Conservation (phyloP, 2,888 invertebrate genomes). For the Parnassius smintheus region DNA sequence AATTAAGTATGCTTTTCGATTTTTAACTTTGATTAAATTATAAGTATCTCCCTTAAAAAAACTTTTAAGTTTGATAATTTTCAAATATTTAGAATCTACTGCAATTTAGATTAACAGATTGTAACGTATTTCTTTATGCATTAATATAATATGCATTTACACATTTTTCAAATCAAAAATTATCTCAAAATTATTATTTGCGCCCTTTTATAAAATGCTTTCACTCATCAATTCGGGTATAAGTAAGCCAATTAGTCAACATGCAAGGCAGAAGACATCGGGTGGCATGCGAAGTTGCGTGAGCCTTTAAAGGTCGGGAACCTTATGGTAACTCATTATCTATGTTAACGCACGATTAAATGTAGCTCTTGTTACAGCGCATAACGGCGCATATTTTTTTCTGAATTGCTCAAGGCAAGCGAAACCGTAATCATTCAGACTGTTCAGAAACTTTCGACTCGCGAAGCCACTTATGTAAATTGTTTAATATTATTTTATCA, state of each 20-base stretch:
- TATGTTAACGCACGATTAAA: constrained; percentile 28
- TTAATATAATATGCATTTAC: too few relatives aligned
- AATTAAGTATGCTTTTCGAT: too few relatives aligned
- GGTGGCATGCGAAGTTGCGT: constrained; percentile 55
- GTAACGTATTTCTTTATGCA: too few relatives aligned
- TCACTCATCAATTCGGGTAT: constrained; percentile 46
- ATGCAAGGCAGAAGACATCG: constrained; percentile 47
- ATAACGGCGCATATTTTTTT: constrained; percentile 7
- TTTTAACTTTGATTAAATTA: too few relatives aligned
- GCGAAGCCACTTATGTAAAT: constrained; percentile 24
- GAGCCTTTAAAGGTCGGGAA: constrained; percentile 46
- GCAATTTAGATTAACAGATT: too few relatives aligned
- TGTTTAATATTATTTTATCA: constrained; percentile 5
- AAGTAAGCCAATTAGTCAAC: constrained; percentile 50
- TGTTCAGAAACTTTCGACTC: constrained; percentile 19
- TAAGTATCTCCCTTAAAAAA: too few relatives aligned
- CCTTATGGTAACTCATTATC: constrained; percentile 40
- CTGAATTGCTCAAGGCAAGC: constrained; percentile 6
- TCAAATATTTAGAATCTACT: too few relatives aligned
- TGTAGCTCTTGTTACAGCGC: constrained; percentile 23
- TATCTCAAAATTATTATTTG: constrained; percentile 21
- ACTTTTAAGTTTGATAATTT: too few relatives aligned
- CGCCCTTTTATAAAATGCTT: constrained; percentile 35
- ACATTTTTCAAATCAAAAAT: too few relatives aligned
- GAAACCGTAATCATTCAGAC: constrained; percentile 3